A percentile compares a stretch with the other conserved stretches of the same genome.
Evolutionary conservation across 1,140 invertebrate species (phyloP).

Genomic region (Neodiprion fabricii): DNA sequence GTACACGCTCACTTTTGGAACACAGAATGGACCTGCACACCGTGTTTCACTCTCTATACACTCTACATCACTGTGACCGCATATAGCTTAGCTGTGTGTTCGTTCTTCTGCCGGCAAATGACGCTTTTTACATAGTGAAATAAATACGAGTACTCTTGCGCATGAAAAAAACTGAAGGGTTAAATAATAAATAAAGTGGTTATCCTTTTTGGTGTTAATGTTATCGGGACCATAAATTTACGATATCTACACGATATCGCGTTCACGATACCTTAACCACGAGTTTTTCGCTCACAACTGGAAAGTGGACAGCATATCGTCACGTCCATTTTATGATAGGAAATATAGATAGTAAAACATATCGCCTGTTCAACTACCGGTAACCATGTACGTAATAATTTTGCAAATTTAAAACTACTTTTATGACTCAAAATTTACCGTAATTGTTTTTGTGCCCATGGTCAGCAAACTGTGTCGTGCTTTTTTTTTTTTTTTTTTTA

Average conservation of each 20-base stretch:
- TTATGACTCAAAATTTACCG: too few relatives aligned
- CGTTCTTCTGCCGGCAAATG: neutral
- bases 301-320: neutral
- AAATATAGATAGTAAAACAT: neutral
- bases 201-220: too few relatives aligned
- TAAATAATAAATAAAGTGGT: neutral
- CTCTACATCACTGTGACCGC: too few relatives aligned
- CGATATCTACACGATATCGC: neutral
- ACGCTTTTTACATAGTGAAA: neutral
- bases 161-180: neutral
- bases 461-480: too few relatives aligned
- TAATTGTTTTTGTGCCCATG: too few relatives aligned
- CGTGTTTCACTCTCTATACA: too few relatives aligned
- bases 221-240: neutral
- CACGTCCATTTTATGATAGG: slow-evolving; percentile 5
- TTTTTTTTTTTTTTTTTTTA: too few relatives aligned
- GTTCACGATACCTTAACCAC: neutral
- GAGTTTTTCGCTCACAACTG: neutral
- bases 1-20: too few relatives aligned
- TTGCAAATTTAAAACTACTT: neutral
- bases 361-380: neutral
- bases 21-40: too few relatives aligned
- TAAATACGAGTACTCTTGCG: neutral
- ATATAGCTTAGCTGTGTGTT: neutral
- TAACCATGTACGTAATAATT: neutral